A percentile compares a stretch with the other conserved stretches of the same genome.
phyloP scores from a whole-genome alignment of 2,888 invertebrate species.

The Amorpha juglandis region DNA sequence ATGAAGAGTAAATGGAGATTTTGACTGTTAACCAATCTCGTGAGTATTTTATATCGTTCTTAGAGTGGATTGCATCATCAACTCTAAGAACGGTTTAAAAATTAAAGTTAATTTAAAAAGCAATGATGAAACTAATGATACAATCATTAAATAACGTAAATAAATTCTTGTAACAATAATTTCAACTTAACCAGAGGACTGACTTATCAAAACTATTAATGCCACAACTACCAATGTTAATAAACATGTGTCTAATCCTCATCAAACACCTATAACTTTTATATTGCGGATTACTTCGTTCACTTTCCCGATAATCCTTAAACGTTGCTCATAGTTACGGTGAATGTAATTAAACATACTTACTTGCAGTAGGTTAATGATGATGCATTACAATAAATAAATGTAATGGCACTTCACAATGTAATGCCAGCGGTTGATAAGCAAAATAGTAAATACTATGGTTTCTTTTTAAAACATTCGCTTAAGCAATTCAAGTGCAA shows the following conservation, averaged over 20 bases:
- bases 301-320: not conserved
- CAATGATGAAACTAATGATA: too few relatives aligned
- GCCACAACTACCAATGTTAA: not conserved
- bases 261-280: not conserved
- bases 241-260: conserved; percentile 1
- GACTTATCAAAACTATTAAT: not conserved
- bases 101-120: too few relatives aligned
- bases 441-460: not conserved
- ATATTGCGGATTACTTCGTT: conserved; percentile 2
- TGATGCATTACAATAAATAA: not conserved
- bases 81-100: too few relatives aligned
- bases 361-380: conserved; percentile 18
- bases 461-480: not conserved
- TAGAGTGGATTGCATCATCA: too few relatives aligned
- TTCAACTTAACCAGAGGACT: too few relatives aligned
- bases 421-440: conserved; percentile 8
- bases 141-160: too few relatives aligned
- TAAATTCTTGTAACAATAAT: too few relatives aligned
- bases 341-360: conserved; percentile 5
- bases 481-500: not conserved
- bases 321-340: not conserved
- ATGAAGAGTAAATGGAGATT: too few relatives aligned
- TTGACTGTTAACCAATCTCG: too few relatives aligned
- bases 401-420: conserved; percentile 14
- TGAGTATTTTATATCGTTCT: too few relatives aligned